phyloP scores from a whole-genome alignment of 1,140 invertebrate species.

The Euura saliciscinereae region DNA sequence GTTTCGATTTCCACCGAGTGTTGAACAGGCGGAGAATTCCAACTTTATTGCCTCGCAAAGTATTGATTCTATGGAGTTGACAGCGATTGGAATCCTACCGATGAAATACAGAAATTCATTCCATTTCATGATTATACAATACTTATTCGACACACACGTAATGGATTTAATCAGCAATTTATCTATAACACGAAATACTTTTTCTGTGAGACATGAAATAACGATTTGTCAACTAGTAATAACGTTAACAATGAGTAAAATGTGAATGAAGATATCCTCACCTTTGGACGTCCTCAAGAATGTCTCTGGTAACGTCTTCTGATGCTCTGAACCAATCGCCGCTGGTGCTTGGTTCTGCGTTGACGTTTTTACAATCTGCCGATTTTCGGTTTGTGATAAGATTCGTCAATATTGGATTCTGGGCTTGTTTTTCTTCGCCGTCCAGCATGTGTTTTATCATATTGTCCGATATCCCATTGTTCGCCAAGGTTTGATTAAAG shows the following conservation, averaged over 20 bases:
- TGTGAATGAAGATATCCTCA: conserved; percentile 28
- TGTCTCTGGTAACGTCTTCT: conserved; percentile 64
- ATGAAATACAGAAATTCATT: conserved; percentile 23
- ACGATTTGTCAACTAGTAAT: too few relatives aligned
- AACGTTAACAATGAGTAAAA: neutral
- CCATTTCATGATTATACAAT: neutral
- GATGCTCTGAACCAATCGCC: conserved; percentile 35
- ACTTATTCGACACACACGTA: too few relatives aligned
- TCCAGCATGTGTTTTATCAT: conserved; percentile 26
- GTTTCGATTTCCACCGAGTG: conserved; percentile 64
- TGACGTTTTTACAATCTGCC: conserved; percentile 29
- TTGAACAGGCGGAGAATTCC: conserved; percentile 76
- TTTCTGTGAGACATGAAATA: too few relatives aligned
- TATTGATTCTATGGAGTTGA: conserved; percentile 79
- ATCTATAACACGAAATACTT: too few relatives aligned
- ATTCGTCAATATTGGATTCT: conserved; percentile 53
- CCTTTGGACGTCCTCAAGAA: conserved; percentile 70
- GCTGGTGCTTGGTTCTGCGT: conserved; percentile 16
- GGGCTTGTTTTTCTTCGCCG: conserved; percentile 23
- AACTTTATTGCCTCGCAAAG: conserved; percentile 82
- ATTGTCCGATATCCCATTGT: conserved; percentile 25
- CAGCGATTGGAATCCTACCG: conserved; percentile 48
- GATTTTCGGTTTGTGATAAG: conserved; percentile 46
- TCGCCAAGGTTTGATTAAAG: neutral
- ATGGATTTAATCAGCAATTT: too few relatives aligned